Base-by-base conservation (phyloP, 2,888 invertebrate genomes). In the Allygus modestus region DNA sequence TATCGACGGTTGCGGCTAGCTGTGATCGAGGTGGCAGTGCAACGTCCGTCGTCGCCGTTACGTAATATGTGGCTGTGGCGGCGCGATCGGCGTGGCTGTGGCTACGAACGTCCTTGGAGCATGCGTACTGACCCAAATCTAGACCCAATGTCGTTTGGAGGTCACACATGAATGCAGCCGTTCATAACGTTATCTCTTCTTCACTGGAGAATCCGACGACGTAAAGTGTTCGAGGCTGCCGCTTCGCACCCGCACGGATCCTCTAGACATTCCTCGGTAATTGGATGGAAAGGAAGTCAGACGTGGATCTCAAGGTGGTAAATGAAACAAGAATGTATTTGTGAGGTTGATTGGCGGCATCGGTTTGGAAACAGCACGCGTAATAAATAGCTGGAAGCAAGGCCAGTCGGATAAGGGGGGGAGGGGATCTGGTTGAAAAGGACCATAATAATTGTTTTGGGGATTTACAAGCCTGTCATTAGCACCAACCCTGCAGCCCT, bases 61-160 rank as follows among this genome's bases (percentile, higher is more conserved):
- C 46, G 46, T 46, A 46, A 46, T 7, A 4, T 4, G 46, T 31
- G 65, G 65, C 65, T n/a, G 28, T 31, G 46, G 46, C 46, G 46
- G 17, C 46, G 54, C 54, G 54, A 28, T 65, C 28, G 65, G 4
- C 7, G 65, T 65, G 65, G 65, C 65, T 65, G 65, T 65, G 65
- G 28, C 65, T 2, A 11, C 23, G 58, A 58, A 58, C 58, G 58
- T 58, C 58, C 28, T 31, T 28, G 31, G 15, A 31, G 15, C 65
- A 11, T 26, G 2, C 20, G 54, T 28, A 65, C 65, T 65, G 65
- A 65, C 65, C 65, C 28, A 65, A 65, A 31, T 65, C 31, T 31
- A 15, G 58, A 11, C 15, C 65, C 65, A 65, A 65, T 65, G 65
- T 65, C 65, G 31, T 65, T 65, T 65, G 31, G 65, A 65, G 65